Evolutionary conservation across 2,797 vertebrate species (phyloP), one percentile per base, ranked within the genome.

Genomic region (Hypotaenidia okinawae): DNA sequence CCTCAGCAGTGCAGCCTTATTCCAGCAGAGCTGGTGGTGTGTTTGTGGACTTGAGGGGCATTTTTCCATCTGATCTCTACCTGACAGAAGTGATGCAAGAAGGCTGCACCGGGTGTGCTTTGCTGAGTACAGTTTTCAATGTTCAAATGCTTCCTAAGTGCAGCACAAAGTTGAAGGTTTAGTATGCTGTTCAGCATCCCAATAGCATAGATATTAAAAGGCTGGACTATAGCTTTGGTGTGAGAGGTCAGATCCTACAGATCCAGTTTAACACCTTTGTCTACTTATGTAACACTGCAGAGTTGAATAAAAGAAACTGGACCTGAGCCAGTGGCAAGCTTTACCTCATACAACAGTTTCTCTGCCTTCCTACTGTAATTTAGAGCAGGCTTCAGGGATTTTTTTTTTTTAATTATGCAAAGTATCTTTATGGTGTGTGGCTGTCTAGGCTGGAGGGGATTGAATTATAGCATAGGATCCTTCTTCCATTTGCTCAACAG

Each of bases 41-140:
- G 19, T 7, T 88, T 28, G 4, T 0, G 16, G 45, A 27, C 28
- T 57, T 9, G 33, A 32, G 12, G 58, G 10, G 4, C 1, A 1
- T 39, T 83, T 57, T 27, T 24, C 15, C 37, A 22, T 23, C 1
- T 45, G n/a, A n/a, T 72, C 4, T 66, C 30, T 37, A 7, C 6
- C 14, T 25, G 11, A 25, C 37, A 1, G 1, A 39, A 63, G 62
- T 22, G 24, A 28, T 54, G 21, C 5, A 33, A 14, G 70, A 68
- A 32, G 32, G 22, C 33, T 64, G 24, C 11, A 14, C 32, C 3
- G 8, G 30, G 24, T 10, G 13, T 52, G 16, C 25, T 82, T 47
- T 54, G 64, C 57, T 51, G 35, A 6, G 6, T 12, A 15, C 6
- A 1, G 5, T 45, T 70, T 69, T 49, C 35, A 37, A 18, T 81